Evolutionary conservation across 2,113 vertebrate species (phyloP), one percentile per base, ranked within the genome.

Genomic region (Aphelocoma coerulescens): DNA sequence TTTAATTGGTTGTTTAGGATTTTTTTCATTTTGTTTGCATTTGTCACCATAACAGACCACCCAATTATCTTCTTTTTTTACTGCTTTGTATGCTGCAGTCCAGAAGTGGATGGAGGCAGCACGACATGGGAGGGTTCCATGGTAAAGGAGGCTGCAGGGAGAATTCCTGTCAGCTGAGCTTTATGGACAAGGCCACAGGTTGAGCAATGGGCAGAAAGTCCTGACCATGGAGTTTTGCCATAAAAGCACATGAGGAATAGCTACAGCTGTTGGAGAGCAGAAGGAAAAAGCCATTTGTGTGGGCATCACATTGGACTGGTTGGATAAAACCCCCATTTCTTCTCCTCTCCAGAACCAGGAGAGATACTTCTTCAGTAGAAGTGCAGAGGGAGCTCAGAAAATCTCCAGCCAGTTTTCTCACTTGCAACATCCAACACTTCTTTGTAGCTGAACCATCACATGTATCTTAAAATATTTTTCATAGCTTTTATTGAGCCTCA

Each of bases 221-320:
- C 30, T 51, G 48, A 11, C 20, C 0, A 0, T 7, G 28, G 19
- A 35, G 24, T 69, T 49, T 27, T n/a, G 14, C 16, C 5, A 3
- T 37, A 28, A 37, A 67, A 63, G 68, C 23, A 8, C 17, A 11
- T 7, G 22, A 74, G 35, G 20, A 90, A 39, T 7, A 46, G 12
- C 23, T 58, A 13, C 57, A 94, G 39, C n/a, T 37, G 8, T 6
- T 41, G 65, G 43, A 27, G 16, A 84, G 61, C 55, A 81, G 61
- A 35, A 93, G 13, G 23, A 39, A 82, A 72, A 89, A 87, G 10
- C 12, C 41, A 15, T 39, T 83, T 67, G 5, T 75, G 16, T 71
- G 74, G 65, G 8, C 11, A 63, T 41, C 51, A 20, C 24, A 19
- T 32, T 66, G 27, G 11, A 7, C 20, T 65, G 30, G 2, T 27